These are phyloP conservation scores for Thunnus maccoyii DNA, from an alignment of 2,113 vertebrate species.

Conservation along the genomic window DNA sequence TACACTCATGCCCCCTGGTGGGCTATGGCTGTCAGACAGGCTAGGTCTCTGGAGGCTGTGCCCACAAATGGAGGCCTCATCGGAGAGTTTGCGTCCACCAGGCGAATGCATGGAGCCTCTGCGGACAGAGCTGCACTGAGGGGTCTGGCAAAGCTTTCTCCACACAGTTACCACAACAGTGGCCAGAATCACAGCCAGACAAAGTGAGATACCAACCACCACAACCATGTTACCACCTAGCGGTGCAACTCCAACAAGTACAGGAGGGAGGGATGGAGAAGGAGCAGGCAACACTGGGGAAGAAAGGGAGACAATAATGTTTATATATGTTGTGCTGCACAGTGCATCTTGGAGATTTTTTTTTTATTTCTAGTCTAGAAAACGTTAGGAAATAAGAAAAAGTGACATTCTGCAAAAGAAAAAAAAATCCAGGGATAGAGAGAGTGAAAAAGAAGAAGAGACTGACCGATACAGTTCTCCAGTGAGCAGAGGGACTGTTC, in stretches of 20 bases:
- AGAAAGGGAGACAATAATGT: background rate
- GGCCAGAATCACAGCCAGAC: conserved; percentile 91
- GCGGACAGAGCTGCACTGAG: conserved; percentile 86
- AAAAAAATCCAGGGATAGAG: background rate
- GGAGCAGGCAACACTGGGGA: conserved; percentile 52
- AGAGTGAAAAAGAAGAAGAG: background rate
- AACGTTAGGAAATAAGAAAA: background rate
- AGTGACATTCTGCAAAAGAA: background rate
- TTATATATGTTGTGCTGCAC: background rate
- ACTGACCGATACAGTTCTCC: conserved; percentile 91
- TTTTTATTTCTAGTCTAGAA: background rate
- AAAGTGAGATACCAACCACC: conserved; percentile 92
- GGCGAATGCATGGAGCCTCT: conserved; percentile 88
- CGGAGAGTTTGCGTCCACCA: conserved; percentile 90
- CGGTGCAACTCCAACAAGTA: conserved; percentile 26
- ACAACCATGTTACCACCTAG: conserved; percentile 90
- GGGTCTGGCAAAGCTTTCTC: conserved; percentile 89
- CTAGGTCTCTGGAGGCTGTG: conserved; percentile 89
- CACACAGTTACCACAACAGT: conserved; percentile 93
- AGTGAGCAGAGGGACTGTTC: conserved; percentile 93
- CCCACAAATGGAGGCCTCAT: conserved; percentile 92
- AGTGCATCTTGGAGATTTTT: background rate
- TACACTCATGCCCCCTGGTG: conserved; percentile 10
- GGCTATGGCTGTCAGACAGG: conserved; percentile 83
- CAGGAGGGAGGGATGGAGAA: conserved; percentile 65